These are phyloP conservation scores for Takifugu ocellatus DNA, from an alignment of 2,797 vertebrate genomes.

Conservation along the genomic window DNA sequence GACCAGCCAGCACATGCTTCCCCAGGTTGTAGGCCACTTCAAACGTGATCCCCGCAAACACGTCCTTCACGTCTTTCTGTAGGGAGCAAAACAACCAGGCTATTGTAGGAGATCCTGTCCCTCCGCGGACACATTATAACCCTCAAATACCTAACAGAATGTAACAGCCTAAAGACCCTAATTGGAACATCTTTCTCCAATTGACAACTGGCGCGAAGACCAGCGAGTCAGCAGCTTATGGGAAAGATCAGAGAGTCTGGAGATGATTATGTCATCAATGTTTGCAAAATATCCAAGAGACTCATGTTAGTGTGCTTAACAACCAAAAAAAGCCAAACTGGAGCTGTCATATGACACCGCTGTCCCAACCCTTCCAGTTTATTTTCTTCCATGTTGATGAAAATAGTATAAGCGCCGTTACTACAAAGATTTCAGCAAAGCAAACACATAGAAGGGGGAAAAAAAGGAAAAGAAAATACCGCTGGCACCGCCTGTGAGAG, in stretches of 20 bases:
- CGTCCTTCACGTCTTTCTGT: slow-evolving; percentile 92
- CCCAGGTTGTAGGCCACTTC: slow-evolving; percentile 88
- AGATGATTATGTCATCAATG: slow-evolving; percentile 27
- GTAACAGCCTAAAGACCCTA: slow-evolving; percentile 24
- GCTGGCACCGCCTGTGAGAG: slow-evolving; percentile 53
- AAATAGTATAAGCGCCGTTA: slow-evolving; percentile 9
- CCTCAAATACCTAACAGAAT: slow-evolving; percentile 23
- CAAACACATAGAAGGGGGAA: slow-evolving; percentile 1
- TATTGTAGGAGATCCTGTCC: background rate
- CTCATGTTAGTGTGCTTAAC: background rate
- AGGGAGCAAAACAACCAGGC: slow-evolving; percentile 23
- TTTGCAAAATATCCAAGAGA: slow-evolving; percentile 31
- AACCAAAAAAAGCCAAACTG: slow-evolving; percentile 12
- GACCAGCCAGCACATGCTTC: slow-evolving; percentile 72
- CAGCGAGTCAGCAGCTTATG: slow-evolving; percentile 38
- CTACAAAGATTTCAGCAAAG: slow-evolving; percentile 6
- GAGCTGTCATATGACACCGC: no score
- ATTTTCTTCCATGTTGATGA: slow-evolving; percentile 10
- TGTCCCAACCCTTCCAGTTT: no score
- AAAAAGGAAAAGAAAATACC: slow-evolving; percentile 1
- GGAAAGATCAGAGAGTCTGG: slow-evolving; percentile 28
- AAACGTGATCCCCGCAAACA: slow-evolving; percentile 92
- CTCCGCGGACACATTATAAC: slow-evolving; percentile 6
- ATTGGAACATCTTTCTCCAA: slow-evolving; percentile 41
- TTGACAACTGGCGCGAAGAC: slow-evolving; percentile 20